Base-by-base conservation (phyloP, 2,113 vertebrate genomes). In the Oryzias woworae region DNA sequence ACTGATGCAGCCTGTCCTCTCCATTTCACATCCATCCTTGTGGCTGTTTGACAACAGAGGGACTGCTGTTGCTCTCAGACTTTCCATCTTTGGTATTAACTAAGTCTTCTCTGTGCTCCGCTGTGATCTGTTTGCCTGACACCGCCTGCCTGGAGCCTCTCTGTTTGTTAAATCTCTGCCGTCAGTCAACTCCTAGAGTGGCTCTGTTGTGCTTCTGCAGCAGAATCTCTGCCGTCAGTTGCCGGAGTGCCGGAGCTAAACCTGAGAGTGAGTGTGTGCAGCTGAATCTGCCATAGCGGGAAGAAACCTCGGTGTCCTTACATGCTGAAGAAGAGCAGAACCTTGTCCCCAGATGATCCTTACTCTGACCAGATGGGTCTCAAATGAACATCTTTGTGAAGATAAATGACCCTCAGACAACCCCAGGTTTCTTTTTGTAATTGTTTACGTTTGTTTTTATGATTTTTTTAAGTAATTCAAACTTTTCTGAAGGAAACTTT, bases 151-250 rank as follows among this genome's bases (percentile, higher is more conserved):
- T 54, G 60, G 66, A 69, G 69, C 69, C 67, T 14, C 68, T 74
- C 47, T 72, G 59, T 72, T 71, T 82, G 71, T 84, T 80, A 75
- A 78, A 75, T 75, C 68, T 78, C 71, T 20, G 51, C 81, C 60
- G 75, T 68, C 73, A 75, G 75, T 72, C 75, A 73, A 78, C 18
- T 78, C 69, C 71, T 52, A 66, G 71, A 76, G 80, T 69, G 62
- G 68, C 72, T 85, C 75, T 83, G 83, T 81, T 73, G 77, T 65
- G 62, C 71, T 75, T 57, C 77, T 77, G 73, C 73, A 68, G 64
- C 58, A 45, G 71, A 68, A 70, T 54, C 74, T 71, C 63, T 58
- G 77, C 63, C 74, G 73, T 80, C 74, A 80, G 80, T 63, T 66
- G 65, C 66, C 69, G 65, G 61, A 70, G 58, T 75, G 65, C 65